phyloP scores from a whole-genome alignment of 2,113 vertebrate species.

The Hystrix cristata region DNA sequence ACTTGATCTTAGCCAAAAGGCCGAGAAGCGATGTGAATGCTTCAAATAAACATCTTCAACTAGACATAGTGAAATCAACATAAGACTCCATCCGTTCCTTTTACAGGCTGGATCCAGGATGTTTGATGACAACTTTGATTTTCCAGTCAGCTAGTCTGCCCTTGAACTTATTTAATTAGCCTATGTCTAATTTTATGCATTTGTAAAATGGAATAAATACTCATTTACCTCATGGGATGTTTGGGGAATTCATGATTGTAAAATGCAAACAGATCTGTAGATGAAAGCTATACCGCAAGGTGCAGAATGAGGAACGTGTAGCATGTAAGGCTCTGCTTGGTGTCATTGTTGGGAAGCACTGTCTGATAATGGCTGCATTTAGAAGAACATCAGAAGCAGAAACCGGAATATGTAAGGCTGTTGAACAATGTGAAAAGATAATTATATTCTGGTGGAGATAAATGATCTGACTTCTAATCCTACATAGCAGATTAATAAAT shows the following conservation, averaged over 20 bases:
- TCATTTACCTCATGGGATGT: constrained; percentile 50
- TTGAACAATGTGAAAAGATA: neutral
- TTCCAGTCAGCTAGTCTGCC: constrained; percentile 46
- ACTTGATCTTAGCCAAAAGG: no score
- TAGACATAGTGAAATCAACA: neutral
- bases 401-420: neutral
- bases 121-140: constrained; percentile 13
- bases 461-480: neutral
- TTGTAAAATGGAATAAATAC: constrained; percentile 68
- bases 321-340: neutral
- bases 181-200: constrained; percentile 39
- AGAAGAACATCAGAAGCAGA: neutral
- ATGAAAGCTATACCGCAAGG: constrained; percentile 2
- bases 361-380: neutral
- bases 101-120: neutral
- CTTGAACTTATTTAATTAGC: constrained; percentile 72
- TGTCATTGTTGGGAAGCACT: neutral
- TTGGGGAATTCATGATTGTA: constrained; percentile 47
- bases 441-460: neutral
- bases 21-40: neutral
- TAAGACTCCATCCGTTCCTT: neutral
- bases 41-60: constrained; percentile 53
- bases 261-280: constrained; percentile 53
- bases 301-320: neutral
- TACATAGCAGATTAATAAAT: neutral